Conservation (phyloP, 2,113 vertebrate genomes). For the Engystomops pustulosus region DNA sequence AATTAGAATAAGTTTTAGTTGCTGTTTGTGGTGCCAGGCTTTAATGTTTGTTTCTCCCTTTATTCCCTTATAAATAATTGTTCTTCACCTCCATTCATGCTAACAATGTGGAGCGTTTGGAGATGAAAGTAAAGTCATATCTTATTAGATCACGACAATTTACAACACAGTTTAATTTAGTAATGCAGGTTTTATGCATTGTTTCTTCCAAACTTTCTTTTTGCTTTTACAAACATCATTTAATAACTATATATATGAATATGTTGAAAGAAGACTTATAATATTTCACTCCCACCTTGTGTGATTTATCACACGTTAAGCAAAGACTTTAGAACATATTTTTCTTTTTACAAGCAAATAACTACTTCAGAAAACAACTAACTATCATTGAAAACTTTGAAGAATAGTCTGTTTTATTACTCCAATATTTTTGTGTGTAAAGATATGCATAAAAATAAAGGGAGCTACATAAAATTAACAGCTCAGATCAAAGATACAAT, state of each 20-base stretch:
- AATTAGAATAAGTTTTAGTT: too few species aligned
- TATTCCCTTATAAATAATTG: too few species aligned
- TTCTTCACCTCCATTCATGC: too few species aligned
- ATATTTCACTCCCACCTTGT: neutral
- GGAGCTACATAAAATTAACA: conserved; percentile 58
- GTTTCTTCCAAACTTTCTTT: neutral
- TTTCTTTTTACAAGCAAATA: neutral
- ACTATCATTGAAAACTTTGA: conserved; percentile 49
- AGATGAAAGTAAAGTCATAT: too few species aligned
- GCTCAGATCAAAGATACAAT: conserved; percentile 58
- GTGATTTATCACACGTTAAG: neutral
- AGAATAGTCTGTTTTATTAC: conserved; percentile 39
- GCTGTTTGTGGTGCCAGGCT: too few species aligned
- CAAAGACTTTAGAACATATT: neutral
- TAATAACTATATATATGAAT: neutral
- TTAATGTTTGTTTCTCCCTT: too few species aligned
- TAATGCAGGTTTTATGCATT: neutral
- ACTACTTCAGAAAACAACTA: conserved; percentile 15
- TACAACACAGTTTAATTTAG: too few species aligned
- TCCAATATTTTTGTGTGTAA: conserved; percentile 51
- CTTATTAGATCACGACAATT: neutral
- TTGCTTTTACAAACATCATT: neutral
- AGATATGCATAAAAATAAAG: conserved; percentile 59
- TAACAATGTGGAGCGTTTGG: too few species aligned
- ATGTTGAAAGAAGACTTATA: neutral